Evolutionary conservation across 1,140 invertebrate genomes (phyloP).

Genomic region (Plectrocnemia conspersa): DNA sequence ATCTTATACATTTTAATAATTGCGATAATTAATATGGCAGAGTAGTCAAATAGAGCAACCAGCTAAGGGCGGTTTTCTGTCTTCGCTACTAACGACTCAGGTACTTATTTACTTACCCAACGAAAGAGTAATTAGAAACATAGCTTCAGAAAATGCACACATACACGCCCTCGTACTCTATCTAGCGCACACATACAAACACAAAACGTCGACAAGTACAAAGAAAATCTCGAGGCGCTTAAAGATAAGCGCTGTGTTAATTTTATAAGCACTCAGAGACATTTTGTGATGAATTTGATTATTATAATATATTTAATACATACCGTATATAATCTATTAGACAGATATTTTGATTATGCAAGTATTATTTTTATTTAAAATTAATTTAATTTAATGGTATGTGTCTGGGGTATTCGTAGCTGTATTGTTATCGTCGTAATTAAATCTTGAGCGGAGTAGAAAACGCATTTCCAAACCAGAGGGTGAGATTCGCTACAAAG

Average conservation of each 20-base stretch:
- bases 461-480: conserved; percentile 19
- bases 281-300: too few species aligned
- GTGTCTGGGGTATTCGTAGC: too few species aligned
- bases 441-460: conserved; percentile 31
- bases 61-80: conserved; percentile 17
- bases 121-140: conserved; percentile 35
- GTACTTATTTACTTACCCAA: conserved; percentile 31
- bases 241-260: too few species aligned
- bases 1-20: too few species aligned
- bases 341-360: too few species aligned
- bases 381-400: too few species aligned
- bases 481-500: conserved; percentile 1
- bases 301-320: too few species aligned
- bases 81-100: conserved; percentile 27
- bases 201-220: neutral
- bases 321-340: too few species aligned
- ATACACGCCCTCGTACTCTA: conserved; percentile 13
- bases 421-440: conserved; percentile 32
- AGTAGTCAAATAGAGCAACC: conserved; percentile 19
- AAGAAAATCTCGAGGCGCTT: neutral
- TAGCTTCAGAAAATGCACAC: conserved; percentile 26
- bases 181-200: neutral
- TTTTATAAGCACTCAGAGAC: too few species aligned
- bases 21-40: too few species aligned
- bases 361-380: too few species aligned